Evolutionary conservation across 2,888 invertebrate species (phyloP).

Genomic region (Pedicia rivosa): DNA sequence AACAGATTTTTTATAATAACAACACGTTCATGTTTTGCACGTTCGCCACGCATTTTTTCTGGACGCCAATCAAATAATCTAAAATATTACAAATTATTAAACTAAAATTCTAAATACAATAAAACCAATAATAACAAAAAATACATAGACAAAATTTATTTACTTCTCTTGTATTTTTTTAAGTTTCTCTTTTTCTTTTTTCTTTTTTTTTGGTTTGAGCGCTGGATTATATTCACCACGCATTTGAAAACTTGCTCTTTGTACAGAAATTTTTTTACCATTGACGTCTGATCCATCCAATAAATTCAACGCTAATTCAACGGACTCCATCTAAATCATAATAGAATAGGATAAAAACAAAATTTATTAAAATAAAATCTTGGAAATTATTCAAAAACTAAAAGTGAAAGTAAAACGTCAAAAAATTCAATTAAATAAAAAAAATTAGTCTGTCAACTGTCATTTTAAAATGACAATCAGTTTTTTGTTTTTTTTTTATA

Average conservation of each 20-base stretch:
- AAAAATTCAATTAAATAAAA: no score
- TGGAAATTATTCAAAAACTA: no score
- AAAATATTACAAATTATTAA: conserved; percentile 11
- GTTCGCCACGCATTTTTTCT: conserved; percentile 72
- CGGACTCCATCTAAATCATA: conserved; percentile 77
- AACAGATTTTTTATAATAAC: conserved; percentile 93
- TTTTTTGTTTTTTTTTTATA: no score
- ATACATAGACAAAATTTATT: no score
- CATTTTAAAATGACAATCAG: no score
- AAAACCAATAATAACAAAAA: background rate
- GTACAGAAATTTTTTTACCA: conserved; percentile 71
- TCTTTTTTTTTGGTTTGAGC: conserved; percentile 78
- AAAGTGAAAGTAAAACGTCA: no score
- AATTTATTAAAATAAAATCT: no score
- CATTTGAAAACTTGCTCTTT: conserved; percentile 85
- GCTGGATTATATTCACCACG: conserved; percentile 89
- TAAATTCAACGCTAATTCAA: conserved; percentile 78
- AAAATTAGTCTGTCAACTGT: no score
- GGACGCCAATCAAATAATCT: conserved; percentile 93
- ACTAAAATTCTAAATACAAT: background rate
- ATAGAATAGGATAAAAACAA: no score
- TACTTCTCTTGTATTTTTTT: conserved; percentile 85
- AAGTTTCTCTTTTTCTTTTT: conserved; percentile 78
- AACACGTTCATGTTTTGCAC: conserved; percentile 74
- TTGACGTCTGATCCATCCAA: conserved; percentile 74